These are phyloP conservation scores for Liparis tanakae DNA, from an alignment of 2,797 vertebrate species.

Conservation along the genomic window DNA sequence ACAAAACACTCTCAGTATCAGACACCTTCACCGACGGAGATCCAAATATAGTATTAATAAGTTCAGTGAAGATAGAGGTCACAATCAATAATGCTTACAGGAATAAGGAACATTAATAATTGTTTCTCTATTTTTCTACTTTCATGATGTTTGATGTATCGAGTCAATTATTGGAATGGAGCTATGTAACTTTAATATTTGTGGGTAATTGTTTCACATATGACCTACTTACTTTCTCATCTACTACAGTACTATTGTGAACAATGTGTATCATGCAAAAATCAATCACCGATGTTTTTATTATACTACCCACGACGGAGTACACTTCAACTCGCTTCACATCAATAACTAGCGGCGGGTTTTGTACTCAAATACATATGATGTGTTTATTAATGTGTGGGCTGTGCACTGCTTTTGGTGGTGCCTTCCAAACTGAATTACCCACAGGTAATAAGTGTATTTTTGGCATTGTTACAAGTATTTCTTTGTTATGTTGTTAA, in stretches of 20 bases:
- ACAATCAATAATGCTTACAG: background rate
- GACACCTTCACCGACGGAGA: background rate
- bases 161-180: background rate
- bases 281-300: background rate
- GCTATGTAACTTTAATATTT: background rate
- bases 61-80: background rate
- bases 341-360: slow-evolving; percentile 11
- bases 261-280: slow-evolving; percentile 5
- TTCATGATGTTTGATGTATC: background rate
- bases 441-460: background rate
- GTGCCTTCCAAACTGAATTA: slow-evolving; percentile 5
- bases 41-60: background rate
- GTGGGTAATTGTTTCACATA: background rate
- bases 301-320: background rate
- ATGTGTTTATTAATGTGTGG: background rate
- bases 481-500: background rate
- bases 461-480: background rate
- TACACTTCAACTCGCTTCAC: slow-evolving; percentile 13
- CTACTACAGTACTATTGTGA: background rate
- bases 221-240: background rate
- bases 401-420: background rate
- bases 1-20: slow-evolving; percentile 2
- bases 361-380: slow-evolving; percentile 3
- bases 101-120: background rate
- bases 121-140: background rate